These are phyloP conservation scores for Agrenia bidenticulata DNA, from an alignment of 2,888 invertebrate species.

Conservation along the genomic window DNA sequence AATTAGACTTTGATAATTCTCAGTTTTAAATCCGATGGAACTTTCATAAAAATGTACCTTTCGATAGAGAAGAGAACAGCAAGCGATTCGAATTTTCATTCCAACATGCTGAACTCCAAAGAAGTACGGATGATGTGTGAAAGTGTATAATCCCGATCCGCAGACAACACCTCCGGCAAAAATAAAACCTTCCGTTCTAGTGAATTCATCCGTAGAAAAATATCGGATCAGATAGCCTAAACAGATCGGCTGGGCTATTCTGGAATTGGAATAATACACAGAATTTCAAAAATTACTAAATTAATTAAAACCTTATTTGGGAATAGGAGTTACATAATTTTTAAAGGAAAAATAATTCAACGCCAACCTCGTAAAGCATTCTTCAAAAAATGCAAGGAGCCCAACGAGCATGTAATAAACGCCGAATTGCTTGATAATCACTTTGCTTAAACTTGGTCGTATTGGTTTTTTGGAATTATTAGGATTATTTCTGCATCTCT, in stretches of 20 bases:
- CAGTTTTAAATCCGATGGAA: not conserved
- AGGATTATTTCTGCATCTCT: slow-evolving; percentile 25
- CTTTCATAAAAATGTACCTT: slow-evolving; percentile 64
- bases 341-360: not conserved
- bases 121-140: slow-evolving; percentile 62
- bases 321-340: no score
- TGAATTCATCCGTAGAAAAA: slow-evolving; percentile 32
- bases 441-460: slow-evolving; percentile 56
- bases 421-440: slow-evolving; percentile 56
- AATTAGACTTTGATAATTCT: no score
- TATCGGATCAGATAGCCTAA: slow-evolving; percentile 51
- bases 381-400: slow-evolving; percentile 56
- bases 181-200: slow-evolving; percentile 55
- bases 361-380: slow-evolving; percentile 49
- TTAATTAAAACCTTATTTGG: slow-evolving; percentile 1
- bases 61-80: slow-evolving; percentile 79
- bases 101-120: slow-evolving; percentile 67
- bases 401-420: slow-evolving; percentile 55
- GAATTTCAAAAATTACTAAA: not conserved
- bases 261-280: slow-evolving; percentile 12
- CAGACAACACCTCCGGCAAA: slow-evolving; percentile 55
- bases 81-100: slow-evolving; percentile 77
- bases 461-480: slow-evolving; percentile 14
- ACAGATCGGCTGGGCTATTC: slow-evolving; percentile 48
- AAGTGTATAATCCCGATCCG: slow-evolving; percentile 53